Base-by-base conservation (phyloP, 2,113 vertebrate genomes). In the Thunnus maccoyii region DNA sequence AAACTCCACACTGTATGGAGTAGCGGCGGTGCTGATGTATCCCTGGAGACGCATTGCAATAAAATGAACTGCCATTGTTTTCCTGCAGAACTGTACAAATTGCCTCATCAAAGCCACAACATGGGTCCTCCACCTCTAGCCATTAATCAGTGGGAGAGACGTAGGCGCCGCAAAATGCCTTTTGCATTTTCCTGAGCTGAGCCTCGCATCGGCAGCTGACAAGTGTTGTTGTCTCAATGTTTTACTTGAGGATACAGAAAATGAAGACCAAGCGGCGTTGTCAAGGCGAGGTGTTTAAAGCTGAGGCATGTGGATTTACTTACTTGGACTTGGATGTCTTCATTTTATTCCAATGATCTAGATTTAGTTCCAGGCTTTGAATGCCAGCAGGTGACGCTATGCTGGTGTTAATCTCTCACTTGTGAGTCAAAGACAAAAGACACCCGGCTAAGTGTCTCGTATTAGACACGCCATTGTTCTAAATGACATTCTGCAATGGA, bases 71-170 rank as follows among this genome's bases (percentile, higher is more conserved):
- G 78, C 87, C 82, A 72, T 93, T 90, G 89, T 91, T 93, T 91
- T 85, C 86, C 48, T 11, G 63, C 72, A 64, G 84, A 91, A 91
- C 86, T 82, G 84, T 90, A 93, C 88, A 93, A 92, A 94, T 91
- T 91, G 91, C 90, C 79, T 92, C 91, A 93, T 94, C 91, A 91
- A 83, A 91, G 88, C 84, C 86, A 25, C 93, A 84, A 90, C 90
- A 86, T 86, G 90, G 88, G 87, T 92, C 85, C 86, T 89, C 78
- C 78, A 86, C 87, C 89, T 90, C 86, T n/a, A 58, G 54, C 76
- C 89, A 89, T 92, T 88, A 79, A 92, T 91, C 88, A 90, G 87
- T 11, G 16, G 44, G 77, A 65, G 87, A 87, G 83, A 78, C 50
- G 30, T 14, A n/a, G 66, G 72, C 51, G 4, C 76, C 65, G 25